These are phyloP conservation scores for Hedya salicella DNA, from an alignment of 2,888 invertebrate species.

Conservation along the genomic window DNA sequence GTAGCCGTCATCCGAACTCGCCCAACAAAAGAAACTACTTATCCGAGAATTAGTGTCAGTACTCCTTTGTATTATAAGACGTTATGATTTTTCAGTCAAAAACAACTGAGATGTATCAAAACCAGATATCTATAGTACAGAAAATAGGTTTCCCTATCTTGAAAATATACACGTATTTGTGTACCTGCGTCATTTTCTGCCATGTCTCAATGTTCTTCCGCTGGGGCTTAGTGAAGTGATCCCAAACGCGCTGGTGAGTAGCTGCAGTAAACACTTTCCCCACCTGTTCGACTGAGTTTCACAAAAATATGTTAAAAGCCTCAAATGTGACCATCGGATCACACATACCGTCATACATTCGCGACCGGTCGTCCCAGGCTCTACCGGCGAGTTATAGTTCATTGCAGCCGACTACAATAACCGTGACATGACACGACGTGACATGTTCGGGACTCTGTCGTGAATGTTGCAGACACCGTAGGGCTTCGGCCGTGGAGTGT, in stretches of 20 bases:
- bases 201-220: conserved; percentile 99
- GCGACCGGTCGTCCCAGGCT: conserved; percentile 64
- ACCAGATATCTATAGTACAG: too few species aligned
- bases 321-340: conserved; percentile 60
- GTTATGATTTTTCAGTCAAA: not conserved
- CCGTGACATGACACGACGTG: conserved; percentile 52
- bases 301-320: conserved; percentile 77
- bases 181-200: conserved; percentile 98
- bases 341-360: conserved; percentile 74
- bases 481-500: conserved; percentile 48
- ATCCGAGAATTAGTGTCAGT: not conserved
- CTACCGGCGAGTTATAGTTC: conserved; percentile 46
- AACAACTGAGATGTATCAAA: not conserved
- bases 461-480: conserved; percentile 49
- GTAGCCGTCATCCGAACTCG: conserved; percentile 53
- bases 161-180: conserved; percentile 37
- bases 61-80: not conserved
- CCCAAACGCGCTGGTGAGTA: conserved; percentile 99
- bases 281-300: conserved; percentile 97
- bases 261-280: conserved; percentile 98
- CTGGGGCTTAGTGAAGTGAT: conserved; percentile 99
- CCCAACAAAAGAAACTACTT: conserved; percentile 11
- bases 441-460: conserved; percentile 47
- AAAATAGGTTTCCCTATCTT: not conserved
- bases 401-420: conserved; percentile 56